Evolutionary conservation across 2,888 invertebrate genomes (phyloP), one percentile per base, ranked within the genome.

Genomic region (Sarcophaga rosellei): DNA sequence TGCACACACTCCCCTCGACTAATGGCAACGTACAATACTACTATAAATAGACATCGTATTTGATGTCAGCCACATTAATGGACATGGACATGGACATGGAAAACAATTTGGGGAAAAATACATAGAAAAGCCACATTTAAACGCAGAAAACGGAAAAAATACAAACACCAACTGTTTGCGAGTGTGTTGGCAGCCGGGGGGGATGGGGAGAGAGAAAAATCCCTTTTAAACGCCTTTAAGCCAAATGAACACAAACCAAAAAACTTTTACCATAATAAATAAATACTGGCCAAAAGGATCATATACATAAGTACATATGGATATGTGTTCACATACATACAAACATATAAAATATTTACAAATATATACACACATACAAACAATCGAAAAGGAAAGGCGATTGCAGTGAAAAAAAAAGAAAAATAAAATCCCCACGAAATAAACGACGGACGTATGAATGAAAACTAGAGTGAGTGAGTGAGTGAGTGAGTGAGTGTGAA

Each of bases 231-330:
- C 65, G 83, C 73, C 86, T 69, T 74, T 74, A 74, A 81, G 86
- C 86, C 69, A 84, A 79, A 86, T 84, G 86, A 83, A 86, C 86
- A 86, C 81, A 81, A 84, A 81, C 68, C 68, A 69, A 77, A 82
- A 82, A 75, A 82, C 68, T 75, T 81, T 84, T 80, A 45, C 61
- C 78, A 69, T 80, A 81, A 78, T 62, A 83, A 83, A 84, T 77
- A 86, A 79, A 82, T 70, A 82, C 77, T 84, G 86, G 47, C 83
- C 86, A 69, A 80, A 35, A 70, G 76, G 68, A 85, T 63, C 44
- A 76, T 63, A 84, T 74, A 81, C 76, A 87, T 45, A 79, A 78
- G 77, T 68, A 88, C 72, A 6, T 35, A 35, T 35, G 35, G 5
- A 10, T 10, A 35, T 35, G 35, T 35, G 35, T 35, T 74, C 65